These are phyloP conservation scores for Pristionchus arcanus DNA, from an alignment of 2,888 invertebrate species.

Conservation along the genomic window DNA sequence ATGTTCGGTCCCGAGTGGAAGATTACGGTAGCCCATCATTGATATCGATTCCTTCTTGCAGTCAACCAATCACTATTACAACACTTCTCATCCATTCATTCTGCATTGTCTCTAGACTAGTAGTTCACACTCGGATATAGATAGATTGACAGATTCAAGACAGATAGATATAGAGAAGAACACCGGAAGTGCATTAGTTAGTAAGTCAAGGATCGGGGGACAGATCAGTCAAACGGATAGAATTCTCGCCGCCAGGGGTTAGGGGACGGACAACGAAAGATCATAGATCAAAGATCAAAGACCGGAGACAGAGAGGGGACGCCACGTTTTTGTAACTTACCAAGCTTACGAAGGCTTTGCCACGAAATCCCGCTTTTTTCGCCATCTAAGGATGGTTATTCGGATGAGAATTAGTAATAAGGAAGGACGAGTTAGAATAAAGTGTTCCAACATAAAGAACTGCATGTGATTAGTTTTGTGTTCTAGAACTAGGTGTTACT, in stretches of 20 bases:
- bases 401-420: not conserved
- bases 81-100: not conserved
- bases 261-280: not conserved
- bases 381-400: slow-evolving; percentile 57
- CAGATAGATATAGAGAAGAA: not conserved
- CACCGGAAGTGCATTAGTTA: not conserved
- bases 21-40: not conserved
- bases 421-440: not conserved
- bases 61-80: slow-evolving; percentile 1
- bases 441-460: not conserved
- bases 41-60: not conserved
- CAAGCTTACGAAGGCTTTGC: slow-evolving; percentile 63
- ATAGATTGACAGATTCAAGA: not conserved
- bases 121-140: not conserved
- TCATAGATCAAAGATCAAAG: slow-evolving; percentile 24
- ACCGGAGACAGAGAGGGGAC: slow-evolving; percentile 7
- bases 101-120: not conserved
- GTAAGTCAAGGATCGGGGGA: not conserved
- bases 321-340: slow-evolving; percentile 57
- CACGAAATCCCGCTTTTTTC: slow-evolving; percentile 64
- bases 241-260: not conserved
- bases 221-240: not conserved
- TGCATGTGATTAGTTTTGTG: not conserved
- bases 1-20: not conserved
- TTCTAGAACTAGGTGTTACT: not conserved